Base-by-base conservation (phyloP, 2,113 vertebrate genomes). In the Puntigrus tetrazona region DNA sequence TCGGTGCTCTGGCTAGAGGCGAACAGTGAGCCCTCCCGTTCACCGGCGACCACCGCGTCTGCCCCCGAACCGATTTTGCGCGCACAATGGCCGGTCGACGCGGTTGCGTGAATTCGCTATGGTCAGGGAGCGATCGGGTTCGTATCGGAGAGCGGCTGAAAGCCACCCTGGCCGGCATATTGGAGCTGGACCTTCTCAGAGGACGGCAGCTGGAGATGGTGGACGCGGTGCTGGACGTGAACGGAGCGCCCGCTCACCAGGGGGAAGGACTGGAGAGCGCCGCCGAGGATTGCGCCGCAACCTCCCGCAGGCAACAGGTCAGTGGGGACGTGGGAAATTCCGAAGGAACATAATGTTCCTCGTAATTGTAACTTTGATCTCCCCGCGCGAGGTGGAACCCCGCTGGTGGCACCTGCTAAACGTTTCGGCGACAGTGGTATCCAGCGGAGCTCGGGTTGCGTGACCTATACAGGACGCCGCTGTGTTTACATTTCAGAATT, bases 231-330 rank as follows among this genome's bases (percentile, higher is more conserved):
- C 86, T 95, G 87, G 92, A 89, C n/a, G 88, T 89, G 57, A 86
- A 88, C 87, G 84, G 36, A 47, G 72, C 69, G 31, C 45, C 41
- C 18, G 88, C 55, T n/a, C 88, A 88, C n/a, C 87, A 34, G 70
- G 83, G 47, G 45, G 88, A 72, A 67, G 78, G 18, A 79, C 89
- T 63, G 85, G 86, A 90, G 82, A 89, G 87, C 81, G 78, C 50
- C 67, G 82, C 88, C 82, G 86, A 87, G 31, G 92, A 91, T 79
- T 91, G 89, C 84, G 90, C 91, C 89, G 90, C 93, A 80, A 89
- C 92, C 91, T 90, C 92, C 93, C 92, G 87, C 88, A 86, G 93
- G 92, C 94, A 95, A 95, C 94, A 95, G 94, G 94, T 95, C 92
- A 95, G 94, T 92, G 69, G 83, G 89, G 86, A 76, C 81, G 52